These are phyloP conservation scores for Orthosia cruda DNA, from an alignment of 2,888 invertebrate genomes.

Conservation along the genomic window DNA sequence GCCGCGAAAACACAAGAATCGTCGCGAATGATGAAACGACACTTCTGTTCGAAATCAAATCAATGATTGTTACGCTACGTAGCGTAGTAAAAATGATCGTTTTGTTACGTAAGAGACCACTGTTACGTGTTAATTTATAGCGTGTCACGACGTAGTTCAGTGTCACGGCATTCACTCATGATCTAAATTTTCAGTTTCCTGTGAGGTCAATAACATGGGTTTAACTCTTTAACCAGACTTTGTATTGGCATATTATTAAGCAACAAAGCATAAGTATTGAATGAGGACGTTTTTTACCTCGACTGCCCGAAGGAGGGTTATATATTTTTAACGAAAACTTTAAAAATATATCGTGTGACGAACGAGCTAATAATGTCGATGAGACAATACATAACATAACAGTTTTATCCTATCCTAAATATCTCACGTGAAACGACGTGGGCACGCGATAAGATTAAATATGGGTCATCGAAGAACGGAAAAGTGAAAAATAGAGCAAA, in stretches of 20 bases:
- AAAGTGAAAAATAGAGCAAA: not conserved
- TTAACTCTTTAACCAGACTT: not conserved
- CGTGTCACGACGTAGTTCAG: constrained; percentile 39
- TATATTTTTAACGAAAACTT: not conserved
- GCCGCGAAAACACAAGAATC: not conserved
- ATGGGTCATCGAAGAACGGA: constrained; percentile 38
- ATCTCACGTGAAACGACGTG: constrained; percentile 29
- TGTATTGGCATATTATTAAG: not conserved
- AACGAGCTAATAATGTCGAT: constrained; percentile 21
- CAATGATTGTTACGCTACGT: not conserved
- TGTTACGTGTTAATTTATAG: constrained; percentile 55
- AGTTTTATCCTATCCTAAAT: constrained; percentile 24
- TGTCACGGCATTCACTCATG: constrained; percentile 56
- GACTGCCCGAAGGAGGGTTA: no score
- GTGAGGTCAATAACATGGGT: constrained; percentile 55
- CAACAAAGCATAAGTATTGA: not conserved
- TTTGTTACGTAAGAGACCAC: constrained; percentile 27
- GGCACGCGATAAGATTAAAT: constrained; percentile 26
- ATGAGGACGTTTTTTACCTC: no score
- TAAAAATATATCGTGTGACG: not conserved
- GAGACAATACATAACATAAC: constrained; percentile 17
- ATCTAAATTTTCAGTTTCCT: constrained; percentile 44
- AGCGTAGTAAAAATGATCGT: constrained; percentile 7
- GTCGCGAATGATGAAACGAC: not conserved
- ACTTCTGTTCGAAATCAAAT: constrained; percentile 3